Base-by-base conservation (phyloP, 2,888 invertebrate species). In the Zaprionus lineosus region DNA sequence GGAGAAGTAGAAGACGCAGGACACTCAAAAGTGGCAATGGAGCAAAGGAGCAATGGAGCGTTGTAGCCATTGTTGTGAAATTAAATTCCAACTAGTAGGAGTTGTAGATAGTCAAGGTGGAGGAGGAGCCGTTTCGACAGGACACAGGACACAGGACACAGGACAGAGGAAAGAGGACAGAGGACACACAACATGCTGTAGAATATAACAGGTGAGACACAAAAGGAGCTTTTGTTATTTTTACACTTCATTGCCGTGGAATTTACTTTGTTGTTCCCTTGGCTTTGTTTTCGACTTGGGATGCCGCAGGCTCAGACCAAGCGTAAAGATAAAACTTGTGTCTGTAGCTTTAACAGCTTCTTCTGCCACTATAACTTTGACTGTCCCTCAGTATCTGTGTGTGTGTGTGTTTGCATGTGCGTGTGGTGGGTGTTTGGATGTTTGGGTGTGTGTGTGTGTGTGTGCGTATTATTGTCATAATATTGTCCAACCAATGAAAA, bases 251-350 rank as follows among this genome's bases (percentile, higher is more conserved):
- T 81, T 81, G 81, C 84, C 74, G 69, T 75, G 69, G 83, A 82
- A 81, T 84, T 83, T 81, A 78, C 78, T 84, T 78, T 81, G 78
- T 78, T 81, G 78, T 81, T 77, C 70, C 62, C 43, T 53, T 21
- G 57, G 63, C 74, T 76, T 78, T 81, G 77, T 77, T 81, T 78
- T 74, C 77, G 48, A 69, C 76, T 63, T 62, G 66, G 66, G 65
- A 40, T 66, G 77, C 69, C 81, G 60, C 68, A 77, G 68, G 62
- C 56, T 56, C 62, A 59, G 84, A 50, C 83, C 79, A 81, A 82
- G 84, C 84, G 79, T 82, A 71, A 81, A 81, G 84, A 81, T 81
- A 81, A 84, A 82, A 81, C 83, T 84, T 82, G 64, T 84, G 64
- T 79, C 68, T 58, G 56, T 74, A 67, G 67, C 65, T 62, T 73